Percentiles rank a stretch among this genome's conserved stretches.
These are phyloP conservation scores for Meda fulgida DNA, from an alignment of 2,797 vertebrate genomes.

Conservation along the genomic window DNA sequence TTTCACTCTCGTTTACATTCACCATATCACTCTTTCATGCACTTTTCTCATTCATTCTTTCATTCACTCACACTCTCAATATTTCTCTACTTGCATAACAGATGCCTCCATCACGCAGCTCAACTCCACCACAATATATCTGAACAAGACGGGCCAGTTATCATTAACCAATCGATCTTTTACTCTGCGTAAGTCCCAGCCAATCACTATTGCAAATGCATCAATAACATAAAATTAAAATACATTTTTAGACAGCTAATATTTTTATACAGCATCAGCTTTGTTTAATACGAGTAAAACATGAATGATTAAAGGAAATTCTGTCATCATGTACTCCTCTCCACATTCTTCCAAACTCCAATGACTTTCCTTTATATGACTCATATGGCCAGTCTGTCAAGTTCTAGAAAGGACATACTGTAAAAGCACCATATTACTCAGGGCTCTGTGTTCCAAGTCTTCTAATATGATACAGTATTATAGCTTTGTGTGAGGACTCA, in stretches of 20 bases:
- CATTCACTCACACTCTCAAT: conserved; percentile 2
- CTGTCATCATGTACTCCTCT: neutral
- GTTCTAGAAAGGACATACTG: neutral
- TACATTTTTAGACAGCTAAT: neutral
- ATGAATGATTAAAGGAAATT: neutral
- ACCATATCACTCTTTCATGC: neutral
- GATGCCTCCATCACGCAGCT: neutral
- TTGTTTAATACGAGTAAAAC: neutral
- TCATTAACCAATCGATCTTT: neutral
- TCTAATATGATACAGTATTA: neutral
- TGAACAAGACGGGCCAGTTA: conserved; percentile 23
- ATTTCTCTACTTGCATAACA: conserved; percentile 15
- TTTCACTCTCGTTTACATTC: neutral
- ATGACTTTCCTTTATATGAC: neutral
- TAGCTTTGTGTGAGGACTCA: neutral
- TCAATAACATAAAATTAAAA: neutral
- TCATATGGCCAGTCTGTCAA: neutral
- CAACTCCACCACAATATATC: conserved; percentile 17
- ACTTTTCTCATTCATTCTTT: neutral
- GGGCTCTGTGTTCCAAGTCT: neutral
- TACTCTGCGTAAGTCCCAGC: conserved; percentile 19
- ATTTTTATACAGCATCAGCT: neutral
- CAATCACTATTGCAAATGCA: neutral
- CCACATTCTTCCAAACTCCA: neutral
- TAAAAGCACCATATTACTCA: neutral